A percentile compares a stretch with the other conserved stretches of the same genome.
Evolutionary conservation across 2,797 vertebrate genomes (phyloP).

Genomic region (Nyctalus aviator): DNA sequence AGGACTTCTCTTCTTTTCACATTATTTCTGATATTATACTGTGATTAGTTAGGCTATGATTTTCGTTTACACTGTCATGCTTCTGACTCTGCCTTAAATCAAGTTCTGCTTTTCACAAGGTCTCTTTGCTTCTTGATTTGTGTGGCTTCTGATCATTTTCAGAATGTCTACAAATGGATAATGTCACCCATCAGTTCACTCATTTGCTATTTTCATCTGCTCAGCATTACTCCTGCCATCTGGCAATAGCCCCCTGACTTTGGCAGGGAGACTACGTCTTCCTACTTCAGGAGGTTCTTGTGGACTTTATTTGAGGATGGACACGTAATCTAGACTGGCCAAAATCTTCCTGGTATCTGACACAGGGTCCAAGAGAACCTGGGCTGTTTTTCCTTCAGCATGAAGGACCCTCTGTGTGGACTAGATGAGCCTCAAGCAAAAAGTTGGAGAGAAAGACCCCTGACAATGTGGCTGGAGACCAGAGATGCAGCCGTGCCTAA

Average conservation of each 20-base stretch:
- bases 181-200: conserved; percentile 13
- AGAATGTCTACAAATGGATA: neutral
- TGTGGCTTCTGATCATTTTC: neutral
- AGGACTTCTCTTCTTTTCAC: neutral
- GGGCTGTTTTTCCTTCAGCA: neutral
- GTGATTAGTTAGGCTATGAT: neutral
- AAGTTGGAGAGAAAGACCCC: too few relatives aligned
- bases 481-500: too few relatives aligned
- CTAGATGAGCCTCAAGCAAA: too few relatives aligned
- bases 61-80: neutral
- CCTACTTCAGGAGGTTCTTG: neutral
- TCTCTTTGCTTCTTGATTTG: neutral
- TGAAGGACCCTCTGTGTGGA: too few relatives aligned
- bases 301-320: neutral
- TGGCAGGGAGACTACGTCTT: neutral
- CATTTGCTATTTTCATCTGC: neutral
- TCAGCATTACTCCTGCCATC: neutral
- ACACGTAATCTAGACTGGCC: neutral
- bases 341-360: neutral
- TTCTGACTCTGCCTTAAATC: neutral
- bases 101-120: neutral
- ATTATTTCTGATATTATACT: neutral
- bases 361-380: neutral
- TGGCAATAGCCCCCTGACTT: neutral
- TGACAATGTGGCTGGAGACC: too few relatives aligned